Evolutionary conservation across 2,797 vertebrate species (phyloP), one percentile per base, ranked within the genome.

Genomic region (Cynopterus sphinx): DNA sequence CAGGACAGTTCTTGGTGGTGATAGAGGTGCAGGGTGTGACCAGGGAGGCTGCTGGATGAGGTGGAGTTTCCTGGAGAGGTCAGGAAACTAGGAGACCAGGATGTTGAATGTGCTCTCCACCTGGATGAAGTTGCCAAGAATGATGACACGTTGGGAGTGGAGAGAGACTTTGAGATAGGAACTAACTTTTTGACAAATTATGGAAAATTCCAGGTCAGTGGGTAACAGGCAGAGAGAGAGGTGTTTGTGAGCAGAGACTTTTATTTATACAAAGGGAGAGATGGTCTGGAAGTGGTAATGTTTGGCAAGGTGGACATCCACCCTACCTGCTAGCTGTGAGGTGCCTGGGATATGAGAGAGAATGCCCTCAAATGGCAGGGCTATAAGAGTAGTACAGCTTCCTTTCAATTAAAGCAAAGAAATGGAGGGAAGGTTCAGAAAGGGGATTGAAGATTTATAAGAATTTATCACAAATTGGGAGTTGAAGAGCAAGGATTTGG

Each of bases 31-130:
- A 65, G 78, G 49, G 77, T 49, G 43, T 46, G 84, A n/a, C 65
- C 6, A 0, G 22, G 39, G 49, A 39, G 55, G 63, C 49, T 41
- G 68, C 71, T 75, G 63, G 26, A 2, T 31, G 59, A 82, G 93
- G 93, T 84, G 87, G 96, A 63, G 83, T 94, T 95, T 96, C 97
- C 93, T 75, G 89, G 79, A 89, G 83, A 75, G 39, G 49, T 84
- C 93, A 94, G 90, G 79, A 94, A 93, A 92, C 39, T 1, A 26
- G 75, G 33, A 87, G 91, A 41, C 70, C 77, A 73, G 82, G 90
- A 84, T 73, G 24, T n/a, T 75, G 81, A 77, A 65, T 70, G 19
- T 93, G 77, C 78, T 46, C 13, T 90, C 91, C 83, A 89, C 87
- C 82, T 93, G 93, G 71, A 17, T 73, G 13, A 63, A 17, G 55